A percentile compares a stretch with the other conserved stretches of the same genome.
These are phyloP conservation scores for Embiotoca jacksoni DNA, from an alignment of 2,113 vertebrate species.

Conservation along the genomic window DNA sequence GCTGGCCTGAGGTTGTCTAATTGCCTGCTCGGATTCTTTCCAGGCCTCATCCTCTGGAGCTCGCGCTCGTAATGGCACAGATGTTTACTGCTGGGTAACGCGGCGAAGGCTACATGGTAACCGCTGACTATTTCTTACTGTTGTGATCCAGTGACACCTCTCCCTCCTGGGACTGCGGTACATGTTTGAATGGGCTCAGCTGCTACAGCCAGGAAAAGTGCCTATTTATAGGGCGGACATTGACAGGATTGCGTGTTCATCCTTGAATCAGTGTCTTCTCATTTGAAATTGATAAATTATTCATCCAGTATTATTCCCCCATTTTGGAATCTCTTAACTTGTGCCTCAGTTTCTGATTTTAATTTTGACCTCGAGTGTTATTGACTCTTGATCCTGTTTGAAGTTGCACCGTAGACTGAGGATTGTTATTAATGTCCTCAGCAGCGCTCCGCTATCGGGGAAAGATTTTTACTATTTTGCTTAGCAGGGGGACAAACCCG, in stretches of 20 bases:
- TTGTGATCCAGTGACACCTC: conserved; percentile 62
- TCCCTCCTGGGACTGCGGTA: conserved; percentile 31
- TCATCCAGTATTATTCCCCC: conserved; percentile 32
- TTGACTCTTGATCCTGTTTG: conserved; percentile 57
- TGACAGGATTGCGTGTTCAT: conserved; percentile 49
- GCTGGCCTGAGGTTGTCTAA: conserved; percentile 81
- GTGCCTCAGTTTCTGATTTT: conserved; percentile 51
- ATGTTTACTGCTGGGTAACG: conserved; percentile 76
- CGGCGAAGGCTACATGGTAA: conserved; percentile 53
- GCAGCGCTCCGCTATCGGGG: conserved; percentile 19
- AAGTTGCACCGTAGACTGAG: conserved; percentile 33
- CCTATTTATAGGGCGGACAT: conserved; percentile 49
- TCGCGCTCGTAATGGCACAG: conserved; percentile 71
- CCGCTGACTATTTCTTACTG: conserved; percentile 55
- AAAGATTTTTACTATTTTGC: conserved; percentile 38
- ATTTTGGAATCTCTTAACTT: conserved; percentile 49
- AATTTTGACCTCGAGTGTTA: conserved; percentile 63
- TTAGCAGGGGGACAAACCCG: conserved; percentile 42
- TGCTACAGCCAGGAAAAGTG: conserved; percentile 31
- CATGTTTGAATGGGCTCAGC: conserved; percentile 62
- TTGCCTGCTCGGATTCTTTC: conserved; percentile 79
- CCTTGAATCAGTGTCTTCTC: conserved; percentile 53
- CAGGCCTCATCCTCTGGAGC: conserved; percentile 73
- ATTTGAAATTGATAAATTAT: conserved; percentile 67
- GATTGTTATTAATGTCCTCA: conserved; percentile 57